Evolutionary conservation across 2,888 invertebrate genomes (phyloP).

Genomic region (Spodoptera littoralis): DNA sequence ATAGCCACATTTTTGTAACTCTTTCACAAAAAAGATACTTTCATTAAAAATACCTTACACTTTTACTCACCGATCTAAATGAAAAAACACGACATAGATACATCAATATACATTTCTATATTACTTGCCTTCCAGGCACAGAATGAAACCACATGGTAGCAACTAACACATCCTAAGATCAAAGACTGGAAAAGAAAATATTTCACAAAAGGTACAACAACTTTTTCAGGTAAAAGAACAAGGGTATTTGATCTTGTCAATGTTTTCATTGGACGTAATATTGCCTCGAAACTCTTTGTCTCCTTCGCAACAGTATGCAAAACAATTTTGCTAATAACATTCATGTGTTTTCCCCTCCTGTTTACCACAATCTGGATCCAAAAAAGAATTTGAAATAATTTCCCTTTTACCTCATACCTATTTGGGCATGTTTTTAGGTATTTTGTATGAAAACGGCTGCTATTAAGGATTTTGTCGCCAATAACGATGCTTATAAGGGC

Average conservation of each 20-base stretch:
- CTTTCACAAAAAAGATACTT: too few relatives aligned
- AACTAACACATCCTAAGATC: too few relatives aligned
- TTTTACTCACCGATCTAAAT: too few relatives aligned
- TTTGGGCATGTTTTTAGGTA: slow-evolving; percentile 25
- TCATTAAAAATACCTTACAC: too few relatives aligned
- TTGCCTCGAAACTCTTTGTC: slow-evolving; percentile 15
- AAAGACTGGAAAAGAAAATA: too few relatives aligned
- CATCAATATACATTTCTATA: too few relatives aligned
- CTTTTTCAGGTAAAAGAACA: not conserved
- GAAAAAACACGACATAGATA: too few relatives aligned
- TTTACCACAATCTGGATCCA: slow-evolving; percentile 9
- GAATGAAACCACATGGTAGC: too few relatives aligned
- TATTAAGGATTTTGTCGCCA: slow-evolving; percentile 35
- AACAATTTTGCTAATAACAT: slow-evolving; percentile 29
- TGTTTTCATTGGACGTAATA: slow-evolving; percentile 5
- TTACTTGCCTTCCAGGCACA: too few relatives aligned
- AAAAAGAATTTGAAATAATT: slow-evolving; percentile 40
- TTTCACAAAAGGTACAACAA: too few relatives aligned
- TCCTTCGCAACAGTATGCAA: slow-evolving; percentile 4
- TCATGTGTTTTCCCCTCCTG: slow-evolving; percentile 25
- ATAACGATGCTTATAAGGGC: slow-evolving; percentile 26
- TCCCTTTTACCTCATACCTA: slow-evolving; percentile 5
- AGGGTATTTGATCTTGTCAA: slow-evolving; percentile 19
- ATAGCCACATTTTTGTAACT: too few relatives aligned
- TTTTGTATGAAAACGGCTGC: slow-evolving; percentile 17